phyloP scores from a whole-genome alignment of 2,888 invertebrate species.

The Cephus rjabovi region DNA sequence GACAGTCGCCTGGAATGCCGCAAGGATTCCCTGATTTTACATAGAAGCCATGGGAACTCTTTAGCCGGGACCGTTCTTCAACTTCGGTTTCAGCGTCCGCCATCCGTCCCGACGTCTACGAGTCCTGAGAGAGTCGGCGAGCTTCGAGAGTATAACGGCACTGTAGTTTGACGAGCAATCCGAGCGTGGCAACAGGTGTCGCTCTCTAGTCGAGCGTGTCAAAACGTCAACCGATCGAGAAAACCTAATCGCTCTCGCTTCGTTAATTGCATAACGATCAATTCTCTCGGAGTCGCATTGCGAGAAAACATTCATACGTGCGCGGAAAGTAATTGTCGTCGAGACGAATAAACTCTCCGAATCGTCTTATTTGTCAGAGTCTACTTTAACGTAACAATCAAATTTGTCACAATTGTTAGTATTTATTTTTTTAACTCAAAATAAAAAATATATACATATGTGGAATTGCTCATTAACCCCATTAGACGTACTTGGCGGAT shows the following conservation, averaged over 20 bases:
- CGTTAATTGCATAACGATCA: neutral
- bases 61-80: neutral
- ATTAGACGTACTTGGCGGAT: conserved; percentile 38
- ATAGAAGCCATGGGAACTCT: neutral
- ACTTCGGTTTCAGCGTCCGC: neutral
- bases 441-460: conserved; percentile 5
- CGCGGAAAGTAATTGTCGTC: neutral
- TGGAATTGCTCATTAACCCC: conserved; percentile 41
- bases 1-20: neutral
- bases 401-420: conserved; percentile 5
- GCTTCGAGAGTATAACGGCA: neutral
- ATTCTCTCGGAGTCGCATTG: neutral
- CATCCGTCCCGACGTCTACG: neutral
- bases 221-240: neutral
- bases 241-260: neutral
- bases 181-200: neutral
- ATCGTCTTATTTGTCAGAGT: neutral
- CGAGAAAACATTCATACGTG: neutral
- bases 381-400: neutral
- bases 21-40: neutral
- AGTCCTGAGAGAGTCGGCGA: neutral
- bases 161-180: neutral
- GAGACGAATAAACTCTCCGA: neutral
- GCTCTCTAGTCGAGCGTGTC: neutral
- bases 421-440: neutral